Evolutionary conservation across 92 coral and sea anemone species (phyloP).

Genomic region (Parazoanthus atlanticus): DNA sequence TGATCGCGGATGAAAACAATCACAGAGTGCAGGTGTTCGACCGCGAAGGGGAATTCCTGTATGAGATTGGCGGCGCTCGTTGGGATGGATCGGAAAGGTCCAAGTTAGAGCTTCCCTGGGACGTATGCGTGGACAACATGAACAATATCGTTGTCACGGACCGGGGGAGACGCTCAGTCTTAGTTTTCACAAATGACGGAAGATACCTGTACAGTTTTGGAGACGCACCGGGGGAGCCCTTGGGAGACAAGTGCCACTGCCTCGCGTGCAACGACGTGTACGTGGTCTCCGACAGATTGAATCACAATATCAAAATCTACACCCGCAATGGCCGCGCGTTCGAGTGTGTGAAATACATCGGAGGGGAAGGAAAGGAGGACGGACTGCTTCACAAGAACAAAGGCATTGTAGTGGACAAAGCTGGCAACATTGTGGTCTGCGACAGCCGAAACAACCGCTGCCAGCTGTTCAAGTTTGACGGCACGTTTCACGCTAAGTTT

Average conservation of each 20-base stretch:
- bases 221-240: not conserved
- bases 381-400: constrained; percentile 26
- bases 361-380: constrained; percentile 28
- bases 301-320: constrained; percentile 30
- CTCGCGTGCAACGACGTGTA: constrained; percentile 4
- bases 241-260: constrained; percentile 22
- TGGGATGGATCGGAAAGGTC: not conserved
- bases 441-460: constrained; percentile 39
- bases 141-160: constrained; percentile 42
- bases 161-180: constrained; percentile 25
- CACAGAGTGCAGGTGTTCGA: constrained; percentile 46
- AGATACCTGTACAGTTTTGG: constrained; percentile 10
- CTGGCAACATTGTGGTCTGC: constrained; percentile 41
- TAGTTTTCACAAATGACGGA: constrained; percentile 43
- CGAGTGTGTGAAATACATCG: not conserved
- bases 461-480: constrained; percentile 42
- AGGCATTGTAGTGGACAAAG: constrained; percentile 44
- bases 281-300: constrained; percentile 22
- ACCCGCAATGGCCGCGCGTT: not conserved
- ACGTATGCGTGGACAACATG: constrained; percentile 28
- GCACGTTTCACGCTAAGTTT: constrained; percentile 31
- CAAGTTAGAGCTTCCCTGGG: constrained; percentile 16
- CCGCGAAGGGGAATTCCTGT: constrained; percentile 36
- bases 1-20: constrained; percentile 46
- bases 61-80: constrained; percentile 9